Conservation (phyloP, 2,113 vertebrate species). For the Cyprinodon tularosa region DNA sequence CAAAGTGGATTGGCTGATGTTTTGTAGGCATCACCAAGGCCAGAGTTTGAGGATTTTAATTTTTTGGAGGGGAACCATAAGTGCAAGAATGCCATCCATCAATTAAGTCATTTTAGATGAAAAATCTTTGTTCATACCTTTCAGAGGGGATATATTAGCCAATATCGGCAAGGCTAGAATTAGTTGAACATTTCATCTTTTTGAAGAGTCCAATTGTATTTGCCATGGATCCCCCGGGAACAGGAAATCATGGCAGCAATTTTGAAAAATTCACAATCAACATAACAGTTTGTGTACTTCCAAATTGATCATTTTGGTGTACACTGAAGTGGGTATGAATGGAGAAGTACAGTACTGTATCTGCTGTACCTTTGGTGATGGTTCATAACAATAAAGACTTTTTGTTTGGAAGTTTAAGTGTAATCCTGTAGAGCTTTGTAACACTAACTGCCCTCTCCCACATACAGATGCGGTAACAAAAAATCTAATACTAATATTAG, state of each 20-base stretch:
- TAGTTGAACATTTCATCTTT: too few species aligned
- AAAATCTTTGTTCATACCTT: too few species aligned
- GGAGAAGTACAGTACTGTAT: too few species aligned
- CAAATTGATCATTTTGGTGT: background rate
- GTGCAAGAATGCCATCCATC: too few species aligned
- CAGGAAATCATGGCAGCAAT: background rate
- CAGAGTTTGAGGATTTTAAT: too few species aligned
- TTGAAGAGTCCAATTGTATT: background rate
- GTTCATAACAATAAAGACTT: background rate
- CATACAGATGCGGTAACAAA: background rate
- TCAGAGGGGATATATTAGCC: too few species aligned
- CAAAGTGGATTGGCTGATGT: too few species aligned
- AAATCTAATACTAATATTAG: background rate
- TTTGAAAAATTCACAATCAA: background rate
- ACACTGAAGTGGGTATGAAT: background rate
- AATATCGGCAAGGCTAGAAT: too few species aligned
- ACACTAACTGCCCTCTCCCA: too few species aligned
- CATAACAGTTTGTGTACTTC: background rate
- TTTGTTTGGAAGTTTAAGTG: background rate
- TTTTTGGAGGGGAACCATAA: too few species aligned
- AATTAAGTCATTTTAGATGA: too few species aligned
- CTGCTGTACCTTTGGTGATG: background rate
- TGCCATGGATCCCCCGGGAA: background rate
- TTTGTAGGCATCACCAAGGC: too few species aligned
- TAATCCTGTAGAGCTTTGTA: background rate